These are phyloP conservation scores for Cisticola juncidis DNA, from an alignment of 2,113 vertebrate genomes.

Conservation along the genomic window DNA sequence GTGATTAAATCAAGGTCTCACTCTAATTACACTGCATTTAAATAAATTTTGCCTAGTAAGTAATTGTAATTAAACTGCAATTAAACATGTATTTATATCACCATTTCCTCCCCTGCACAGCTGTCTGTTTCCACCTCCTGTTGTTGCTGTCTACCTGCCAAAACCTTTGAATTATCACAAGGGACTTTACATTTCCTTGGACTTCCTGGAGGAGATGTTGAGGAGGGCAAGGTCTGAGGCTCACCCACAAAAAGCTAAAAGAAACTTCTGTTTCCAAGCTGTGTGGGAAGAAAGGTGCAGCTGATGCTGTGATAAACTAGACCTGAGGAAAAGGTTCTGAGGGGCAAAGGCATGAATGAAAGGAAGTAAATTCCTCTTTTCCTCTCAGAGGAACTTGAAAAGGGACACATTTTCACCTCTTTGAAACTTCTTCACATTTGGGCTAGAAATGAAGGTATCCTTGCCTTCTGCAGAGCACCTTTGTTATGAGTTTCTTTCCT, in stretches of 20 bases:
- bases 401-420: background rate
- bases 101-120: constrained; percentile 66
- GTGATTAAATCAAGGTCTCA: constrained; percentile 80
- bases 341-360: background rate
- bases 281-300: background rate
- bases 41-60: constrained; percentile 79
- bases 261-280: background rate
- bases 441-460: background rate
- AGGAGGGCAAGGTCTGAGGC: background rate
- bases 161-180: constrained; percentile 5
- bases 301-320: background rate
- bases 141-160: constrained; percentile 61
- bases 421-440: background rate
- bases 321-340: background rate
- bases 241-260: background rate
- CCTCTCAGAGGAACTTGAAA: background rate
- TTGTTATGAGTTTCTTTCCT: background rate
- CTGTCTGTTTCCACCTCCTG: constrained; percentile 68
- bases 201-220: background rate
- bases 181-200: constrained; percentile 22
- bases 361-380: background rate
- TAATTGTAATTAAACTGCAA: constrained; percentile 83
- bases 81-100: constrained; percentile 82
- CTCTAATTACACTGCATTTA: constrained; percentile 79
- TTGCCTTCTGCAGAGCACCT: background rate